A percentile compares a stretch with the other conserved stretches of the same genome.
phyloP scores from a whole-genome alignment of 1,140 invertebrate species.

The Cheumatopsyche charites region DNA sequence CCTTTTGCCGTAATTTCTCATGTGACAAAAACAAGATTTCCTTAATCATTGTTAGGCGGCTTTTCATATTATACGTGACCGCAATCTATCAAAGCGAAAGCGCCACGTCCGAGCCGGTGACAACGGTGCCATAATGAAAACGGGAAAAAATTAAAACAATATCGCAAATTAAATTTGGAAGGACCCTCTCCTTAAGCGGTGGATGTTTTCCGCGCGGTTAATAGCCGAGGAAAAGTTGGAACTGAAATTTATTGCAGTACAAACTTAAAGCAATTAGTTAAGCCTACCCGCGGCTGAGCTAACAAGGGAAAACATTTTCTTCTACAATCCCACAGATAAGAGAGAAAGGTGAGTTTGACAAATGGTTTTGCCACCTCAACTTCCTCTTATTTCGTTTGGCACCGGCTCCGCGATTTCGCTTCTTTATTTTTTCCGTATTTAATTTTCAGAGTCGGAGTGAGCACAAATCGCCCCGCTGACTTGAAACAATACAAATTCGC shows the following conservation, averaged over 20 bases:
- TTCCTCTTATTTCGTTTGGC: not conserved
- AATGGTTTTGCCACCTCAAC: slow-evolving; percentile 36
- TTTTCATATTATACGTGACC: slow-evolving; percentile 28
- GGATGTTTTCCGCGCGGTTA: slow-evolving; percentile 27
- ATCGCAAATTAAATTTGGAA: slow-evolving; percentile 23
- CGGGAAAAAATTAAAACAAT: not conserved
- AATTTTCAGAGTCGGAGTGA: not conserved
- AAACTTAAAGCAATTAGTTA: slow-evolving; percentile 37
- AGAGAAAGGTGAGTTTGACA: slow-evolving; percentile 36
- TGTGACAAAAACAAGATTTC: slow-evolving; percentile 28
- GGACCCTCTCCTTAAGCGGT: slow-evolving; percentile 4
- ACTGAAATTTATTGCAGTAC: slow-evolving; percentile 35
- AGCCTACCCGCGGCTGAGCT: slow-evolving; percentile 30
- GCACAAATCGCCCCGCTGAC: not conserved
- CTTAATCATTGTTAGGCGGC: slow-evolving; percentile 21
- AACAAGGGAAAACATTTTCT: slow-evolving; percentile 38
- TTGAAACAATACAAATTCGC: too few relatives aligned
- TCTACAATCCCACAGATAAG: slow-evolving; percentile 36
- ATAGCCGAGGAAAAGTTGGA: slow-evolving; percentile 29
- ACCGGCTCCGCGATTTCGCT: not conserved
- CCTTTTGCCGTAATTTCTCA: slow-evolving; percentile 17
- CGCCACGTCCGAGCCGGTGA: not conserved
- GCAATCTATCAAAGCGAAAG: slow-evolving; percentile 23
- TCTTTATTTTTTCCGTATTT: not conserved
- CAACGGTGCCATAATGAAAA: not conserved